phyloP scores from a whole-genome alignment of 2,888 invertebrate genomes.

The Drosophila rellima region DNA sequence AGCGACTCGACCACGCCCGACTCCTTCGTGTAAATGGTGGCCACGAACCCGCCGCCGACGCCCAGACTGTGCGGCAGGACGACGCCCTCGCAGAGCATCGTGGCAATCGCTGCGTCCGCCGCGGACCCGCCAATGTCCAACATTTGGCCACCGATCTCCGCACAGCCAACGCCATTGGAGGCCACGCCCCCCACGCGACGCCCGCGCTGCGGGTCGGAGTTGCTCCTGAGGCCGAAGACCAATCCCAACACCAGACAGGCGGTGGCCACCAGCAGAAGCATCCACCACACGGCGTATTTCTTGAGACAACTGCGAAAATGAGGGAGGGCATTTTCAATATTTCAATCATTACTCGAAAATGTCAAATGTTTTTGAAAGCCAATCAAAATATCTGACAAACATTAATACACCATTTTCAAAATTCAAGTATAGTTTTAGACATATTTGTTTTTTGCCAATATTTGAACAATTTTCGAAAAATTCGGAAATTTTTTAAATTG shows the following conservation, averaged over 20 bases:
- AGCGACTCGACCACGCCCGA: slow-evolving; percentile 88
- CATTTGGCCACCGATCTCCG: slow-evolving; percentile 90
- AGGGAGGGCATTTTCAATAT: too few relatives aligned
- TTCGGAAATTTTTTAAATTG: too few relatives aligned
- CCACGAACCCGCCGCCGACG: slow-evolving; percentile 95
- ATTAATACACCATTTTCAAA: too few relatives aligned
- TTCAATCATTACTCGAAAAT: too few relatives aligned
- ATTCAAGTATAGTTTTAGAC: too few relatives aligned
- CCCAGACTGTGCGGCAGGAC: slow-evolving; percentile 94
- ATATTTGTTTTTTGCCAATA: too few relatives aligned
- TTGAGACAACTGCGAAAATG: slow-evolving; percentile 34
- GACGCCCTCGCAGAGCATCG: slow-evolving; percentile 94
- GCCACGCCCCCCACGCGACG: slow-evolving; percentile 87
- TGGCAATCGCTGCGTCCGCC: slow-evolving; percentile 94
- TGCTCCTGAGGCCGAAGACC: slow-evolving; percentile 74
- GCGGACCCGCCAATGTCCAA: slow-evolving; percentile 91
- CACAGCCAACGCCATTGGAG: slow-evolving; percentile 91
- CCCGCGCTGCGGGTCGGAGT: slow-evolving; percentile 34
- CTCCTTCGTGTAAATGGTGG: slow-evolving; percentile 91
- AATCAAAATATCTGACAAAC: too few relatives aligned
- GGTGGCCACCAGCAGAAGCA: slow-evolving; percentile 67
- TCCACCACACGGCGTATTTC: slow-evolving; percentile 69
- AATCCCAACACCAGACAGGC: slow-evolving; percentile 51
- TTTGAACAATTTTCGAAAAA: too few relatives aligned
- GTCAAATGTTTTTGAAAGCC: too few relatives aligned